Base-by-base conservation (phyloP, 2,113 vertebrate genomes). In the Forbesichthys papilliferus region DNA sequence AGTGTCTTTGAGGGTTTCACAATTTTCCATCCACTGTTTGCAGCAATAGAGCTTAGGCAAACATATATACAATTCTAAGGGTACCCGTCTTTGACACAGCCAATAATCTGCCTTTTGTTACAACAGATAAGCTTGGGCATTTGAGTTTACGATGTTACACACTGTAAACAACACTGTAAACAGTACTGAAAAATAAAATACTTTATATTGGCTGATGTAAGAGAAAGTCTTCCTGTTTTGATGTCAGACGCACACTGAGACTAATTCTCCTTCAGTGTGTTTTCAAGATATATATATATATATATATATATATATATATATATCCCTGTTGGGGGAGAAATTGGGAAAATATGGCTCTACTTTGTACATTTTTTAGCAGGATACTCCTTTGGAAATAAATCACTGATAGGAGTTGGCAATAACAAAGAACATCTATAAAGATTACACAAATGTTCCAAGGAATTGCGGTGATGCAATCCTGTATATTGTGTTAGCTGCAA, bases 51-150 rank as follows among this genome's bases (percentile, higher is more conserved):
- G 47, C 63, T 82, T 34, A 9, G 54, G 3, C 7, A 80, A 71
- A 14, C 48, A 61, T 47, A 58, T 27, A 53, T 3, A 53, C 18
- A 34, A 16, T 63, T 66, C 12, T 53, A 20, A 63, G 47, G 11
- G 4, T 70, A 14, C 27, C 61, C 34, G 63, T 16, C 60, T 60
- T 33, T 7, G 48, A 57, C 75, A 20, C n/a, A 55, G 52, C 49
- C 64, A 83, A 48, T 80, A 68, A 74, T 80, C 78, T 75, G 47
- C 74, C 68, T 76, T 75, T 84, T 74, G 78, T 64, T 60, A 13
- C 13, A 9, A 13, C 57, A 79, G 69, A 79, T 66, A 71, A 73
- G 64, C 18, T 42, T 42, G 7, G 5, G 36, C 36, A 42, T 42
- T 42, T 9, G 36, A 61, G 46, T 77, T 74, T 69, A 61, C 71